phyloP scores from a whole-genome alignment of 2,888 invertebrate genomes.

The Heliconius cydno region DNA sequence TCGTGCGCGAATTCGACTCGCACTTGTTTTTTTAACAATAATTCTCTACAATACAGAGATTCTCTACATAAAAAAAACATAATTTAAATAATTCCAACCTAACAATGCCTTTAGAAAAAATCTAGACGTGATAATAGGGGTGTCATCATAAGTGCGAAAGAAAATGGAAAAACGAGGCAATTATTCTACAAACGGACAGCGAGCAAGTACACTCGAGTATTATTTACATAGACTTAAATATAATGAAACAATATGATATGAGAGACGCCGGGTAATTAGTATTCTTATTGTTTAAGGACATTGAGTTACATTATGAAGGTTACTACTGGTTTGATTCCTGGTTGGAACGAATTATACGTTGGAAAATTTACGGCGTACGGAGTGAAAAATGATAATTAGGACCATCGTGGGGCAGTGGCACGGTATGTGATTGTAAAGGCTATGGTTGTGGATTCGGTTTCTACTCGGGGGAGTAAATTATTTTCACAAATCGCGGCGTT shows the following conservation, averaged over 20 bases:
- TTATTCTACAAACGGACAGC: constrained; percentile 33
- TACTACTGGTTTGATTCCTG: background rate
- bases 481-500: too few species aligned
- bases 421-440: too few species aligned
- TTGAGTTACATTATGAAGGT: background rate
- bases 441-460: too few species aligned
- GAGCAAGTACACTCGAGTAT: background rate
- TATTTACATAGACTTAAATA: constrained; percentile 8
- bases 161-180: constrained; percentile 41
- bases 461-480: too few species aligned
- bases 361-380: too few species aligned
- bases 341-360: background rate
- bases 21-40: too few species aligned
- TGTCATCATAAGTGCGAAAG: constrained; percentile 41
- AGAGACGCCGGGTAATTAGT: background rate
- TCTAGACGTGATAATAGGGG: constrained; percentile 42
- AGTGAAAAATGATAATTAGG: too few species aligned
- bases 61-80: background rate
- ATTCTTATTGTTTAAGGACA: background rate
- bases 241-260: constrained; percentile 3
- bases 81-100: constrained; percentile 22
- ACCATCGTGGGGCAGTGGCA: too few species aligned
- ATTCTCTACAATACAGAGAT: too few species aligned
- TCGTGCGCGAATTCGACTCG: too few species aligned
- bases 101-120: constrained; percentile 39